Conservation (phyloP, 2,113 vertebrate genomes). For the Odocoileus hemionus region DNA sequence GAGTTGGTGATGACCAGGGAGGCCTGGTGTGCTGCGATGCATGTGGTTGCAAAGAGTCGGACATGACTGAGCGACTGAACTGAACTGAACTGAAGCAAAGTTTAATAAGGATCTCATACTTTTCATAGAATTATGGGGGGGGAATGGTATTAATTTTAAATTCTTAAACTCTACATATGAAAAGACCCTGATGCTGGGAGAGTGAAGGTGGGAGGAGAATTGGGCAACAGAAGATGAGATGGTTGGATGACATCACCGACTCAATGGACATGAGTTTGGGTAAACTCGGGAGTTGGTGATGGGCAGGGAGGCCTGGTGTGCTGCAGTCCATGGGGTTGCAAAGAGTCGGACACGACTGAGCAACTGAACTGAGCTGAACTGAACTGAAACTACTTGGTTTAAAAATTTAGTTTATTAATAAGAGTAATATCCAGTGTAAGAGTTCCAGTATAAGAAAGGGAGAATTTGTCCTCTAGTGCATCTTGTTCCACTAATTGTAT, state of each 20-base stretch:
- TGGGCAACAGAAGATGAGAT: neutral
- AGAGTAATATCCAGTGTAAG: neutral
- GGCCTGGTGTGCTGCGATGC: too few species aligned
- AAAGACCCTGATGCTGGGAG: neutral
- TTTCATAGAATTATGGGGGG: neutral
- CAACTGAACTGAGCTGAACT: neutral
- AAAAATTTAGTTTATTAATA: neutral
- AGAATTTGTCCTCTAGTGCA: neutral
- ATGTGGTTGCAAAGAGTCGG: too few species aligned
- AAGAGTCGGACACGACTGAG: rapidly evolving
- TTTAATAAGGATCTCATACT: neutral
- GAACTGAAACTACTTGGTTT: neutral
- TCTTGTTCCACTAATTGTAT: neutral
- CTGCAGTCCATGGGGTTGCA: rapidly evolving
- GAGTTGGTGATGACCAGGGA: too few species aligned
- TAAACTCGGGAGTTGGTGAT: neutral
- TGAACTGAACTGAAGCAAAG: neutral
- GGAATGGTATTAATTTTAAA: neutral
- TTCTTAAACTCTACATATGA: neutral
- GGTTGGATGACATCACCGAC: neutral
- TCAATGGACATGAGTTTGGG: neutral
- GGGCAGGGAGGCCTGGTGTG: neutral
- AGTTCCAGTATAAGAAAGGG: neutral
- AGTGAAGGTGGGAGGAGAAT: neutral
- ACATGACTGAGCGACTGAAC: too few species aligned